Evolutionary conservation across 2,113 vertebrate species (phyloP).

Genomic region (Gasterosteus aculeatus): DNA sequence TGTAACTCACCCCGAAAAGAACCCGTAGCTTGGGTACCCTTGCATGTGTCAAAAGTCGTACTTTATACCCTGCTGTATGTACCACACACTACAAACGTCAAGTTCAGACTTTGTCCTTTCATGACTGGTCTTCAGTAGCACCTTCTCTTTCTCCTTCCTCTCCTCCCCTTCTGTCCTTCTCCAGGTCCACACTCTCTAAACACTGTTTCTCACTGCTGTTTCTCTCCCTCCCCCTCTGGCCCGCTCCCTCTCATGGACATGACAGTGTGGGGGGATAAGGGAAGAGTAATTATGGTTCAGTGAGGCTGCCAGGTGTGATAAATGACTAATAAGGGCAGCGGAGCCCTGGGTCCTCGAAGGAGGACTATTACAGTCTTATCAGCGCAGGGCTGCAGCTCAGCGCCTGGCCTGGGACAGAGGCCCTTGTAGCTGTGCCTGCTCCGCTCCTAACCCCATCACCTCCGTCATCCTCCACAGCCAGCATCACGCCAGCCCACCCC

Average conservation of each 20-base stretch:
- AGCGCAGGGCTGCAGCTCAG: slow-evolving; percentile 88
- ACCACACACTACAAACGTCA: slow-evolving; percentile 21
- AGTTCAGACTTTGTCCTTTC: slow-evolving; percentile 56
- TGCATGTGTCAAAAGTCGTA: slow-evolving; percentile 76
- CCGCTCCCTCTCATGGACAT: slow-evolving; percentile 86
- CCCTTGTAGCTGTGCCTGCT: slow-evolving; percentile 81
- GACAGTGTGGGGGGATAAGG: slow-evolving; percentile 97
- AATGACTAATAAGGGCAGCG: slow-evolving; percentile 99
- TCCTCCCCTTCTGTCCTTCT: slow-evolving; percentile 66
- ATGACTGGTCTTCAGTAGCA: slow-evolving; percentile 73
- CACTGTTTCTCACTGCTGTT: slow-evolving; percentile 70
- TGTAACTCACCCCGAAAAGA: slow-evolving; percentile 62
- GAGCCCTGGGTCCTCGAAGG: slow-evolving; percentile 95
- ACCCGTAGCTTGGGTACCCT: slow-evolving; percentile 41
- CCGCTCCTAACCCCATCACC: slow-evolving; percentile 76
- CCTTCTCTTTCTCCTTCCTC: slow-evolving; percentile 78
- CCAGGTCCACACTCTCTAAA: slow-evolving; percentile 59
- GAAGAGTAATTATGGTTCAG: slow-evolving; percentile 99
- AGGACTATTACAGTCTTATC: slow-evolving; percentile 99
- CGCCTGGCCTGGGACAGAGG: slow-evolving; percentile 85
- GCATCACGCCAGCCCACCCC: slow-evolving; percentile 73
- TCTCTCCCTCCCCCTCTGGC: slow-evolving; percentile 59
- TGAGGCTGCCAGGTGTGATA: slow-evolving; percentile 99
- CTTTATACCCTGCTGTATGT: slow-evolving; percentile 80
- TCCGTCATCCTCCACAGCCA: slow-evolving; percentile 70